phyloP scores from a whole-genome alignment of 2,888 invertebrate species.

The Eristalis pertinax region DNA sequence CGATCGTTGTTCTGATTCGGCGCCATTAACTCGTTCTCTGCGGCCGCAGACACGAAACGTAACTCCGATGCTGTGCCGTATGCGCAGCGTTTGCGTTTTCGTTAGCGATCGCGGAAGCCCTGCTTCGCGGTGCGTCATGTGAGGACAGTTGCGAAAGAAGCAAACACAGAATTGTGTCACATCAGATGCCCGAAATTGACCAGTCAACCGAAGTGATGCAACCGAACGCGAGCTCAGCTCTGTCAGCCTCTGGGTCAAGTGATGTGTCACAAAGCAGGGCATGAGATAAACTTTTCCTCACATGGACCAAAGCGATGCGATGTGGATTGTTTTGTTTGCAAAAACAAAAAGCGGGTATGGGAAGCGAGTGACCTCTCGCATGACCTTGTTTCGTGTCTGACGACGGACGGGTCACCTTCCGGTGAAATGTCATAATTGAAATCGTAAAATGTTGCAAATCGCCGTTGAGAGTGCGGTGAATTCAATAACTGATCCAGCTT shows the following conservation, averaged over 20 bases:
- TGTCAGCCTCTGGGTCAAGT: conserved; percentile 16
- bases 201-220: conserved; percentile 30
- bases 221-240: conserved; percentile 5
- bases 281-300: conserved; percentile 33
- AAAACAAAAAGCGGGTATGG: neutral
- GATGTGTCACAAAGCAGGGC: conserved; percentile 13
- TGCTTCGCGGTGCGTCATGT: neutral
- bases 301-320: conserved; percentile 10
- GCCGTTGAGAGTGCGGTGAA: neutral
- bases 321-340: neutral
- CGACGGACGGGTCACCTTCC: neutral
- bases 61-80: neutral
- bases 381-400: conserved; percentile 6
- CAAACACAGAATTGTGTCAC: conserved; percentile 20
- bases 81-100: too few relatives aligned
- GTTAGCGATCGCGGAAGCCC: neutral
- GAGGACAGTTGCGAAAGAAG: neutral
- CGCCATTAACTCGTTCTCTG: conserved; percentile 56
- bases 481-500: conserved; percentile 32
- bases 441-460: neutral
- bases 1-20: conserved; percentile 55
- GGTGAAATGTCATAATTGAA: conserved; percentile 8
- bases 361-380: conserved; percentile 30
- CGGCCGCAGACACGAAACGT: conserved; percentile 24
- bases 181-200: conserved; percentile 6